These are phyloP conservation scores for Sitobion miscanthi DNA, from an alignment of 1,140 invertebrate species.

Conservation along the genomic window DNA sequence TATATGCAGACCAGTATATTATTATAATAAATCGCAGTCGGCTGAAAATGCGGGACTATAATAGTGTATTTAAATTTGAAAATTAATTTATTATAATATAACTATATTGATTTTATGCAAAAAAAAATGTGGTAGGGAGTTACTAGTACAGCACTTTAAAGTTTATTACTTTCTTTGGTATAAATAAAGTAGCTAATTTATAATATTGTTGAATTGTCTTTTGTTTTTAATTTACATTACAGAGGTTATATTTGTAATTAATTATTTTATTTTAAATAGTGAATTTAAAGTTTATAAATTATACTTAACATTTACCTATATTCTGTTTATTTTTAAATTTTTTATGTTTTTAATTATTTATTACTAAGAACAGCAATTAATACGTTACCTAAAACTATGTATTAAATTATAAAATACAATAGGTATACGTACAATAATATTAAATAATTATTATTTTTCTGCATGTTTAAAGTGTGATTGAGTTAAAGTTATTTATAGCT, in stretches of 20 bases:
- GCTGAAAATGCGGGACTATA: no score
- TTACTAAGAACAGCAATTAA: not conserved
- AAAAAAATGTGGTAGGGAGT: no score
- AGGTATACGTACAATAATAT: not conserved
- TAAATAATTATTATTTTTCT: not conserved
- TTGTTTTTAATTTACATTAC: no score
- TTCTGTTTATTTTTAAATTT: not conserved
- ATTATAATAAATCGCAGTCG: no score
- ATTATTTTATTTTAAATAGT: no score
- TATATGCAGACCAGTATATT: no score
- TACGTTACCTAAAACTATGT: not conserved
- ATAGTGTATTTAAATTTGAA: no score
- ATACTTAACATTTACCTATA: not conserved
- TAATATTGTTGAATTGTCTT: not conserved
- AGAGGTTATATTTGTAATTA: no score
- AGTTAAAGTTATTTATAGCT: not conserved
- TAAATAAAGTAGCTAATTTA: not conserved
- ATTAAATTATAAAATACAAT: not conserved
- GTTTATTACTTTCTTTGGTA: not conserved
- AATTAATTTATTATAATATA: no score
- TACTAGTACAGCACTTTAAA: no score
- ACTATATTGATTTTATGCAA: no score
- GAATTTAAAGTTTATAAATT: not conserved
- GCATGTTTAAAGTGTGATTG: not conserved
- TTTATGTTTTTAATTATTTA: not conserved